phyloP scores from a whole-genome alignment of 2,888 invertebrate species.

The Creontiades dilutus region DNA sequence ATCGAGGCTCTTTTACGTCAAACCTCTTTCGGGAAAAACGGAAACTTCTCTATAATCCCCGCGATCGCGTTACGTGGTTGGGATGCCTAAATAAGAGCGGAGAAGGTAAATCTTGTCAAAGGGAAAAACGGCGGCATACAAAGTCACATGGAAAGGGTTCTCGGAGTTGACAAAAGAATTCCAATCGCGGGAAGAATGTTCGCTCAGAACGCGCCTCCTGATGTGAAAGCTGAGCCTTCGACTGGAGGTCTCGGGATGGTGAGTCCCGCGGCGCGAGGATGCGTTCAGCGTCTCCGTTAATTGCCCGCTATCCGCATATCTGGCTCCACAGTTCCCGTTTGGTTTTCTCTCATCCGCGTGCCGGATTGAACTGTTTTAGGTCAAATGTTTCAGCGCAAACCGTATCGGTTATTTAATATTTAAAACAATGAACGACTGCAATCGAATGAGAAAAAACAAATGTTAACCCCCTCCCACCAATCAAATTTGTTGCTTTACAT shows the following conservation, averaged over 20 bases:
- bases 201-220: not conserved
- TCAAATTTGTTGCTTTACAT: no score
- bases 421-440: no score
- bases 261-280: constrained; percentile 9
- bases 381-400: not conserved
- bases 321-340: not conserved
- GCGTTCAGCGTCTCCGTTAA: constrained; percentile 13
- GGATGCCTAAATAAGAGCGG: constrained; percentile 25
- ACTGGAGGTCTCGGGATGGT: not conserved
- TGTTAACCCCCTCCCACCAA: no score
- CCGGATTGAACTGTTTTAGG: constrained; percentile 13
- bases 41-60: constrained; percentile 38
- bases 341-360: not conserved
- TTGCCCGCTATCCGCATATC: constrained; percentile 28
- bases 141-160: not conserved
- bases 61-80: constrained; percentile 37
- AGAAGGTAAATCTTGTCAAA: constrained; percentile 32
- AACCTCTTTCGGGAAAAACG: not conserved
- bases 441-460: no score
- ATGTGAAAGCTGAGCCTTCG: constrained; percentile 12
- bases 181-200: constrained; percentile 36
- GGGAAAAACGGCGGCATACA: constrained; percentile 31
- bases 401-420: not conserved
- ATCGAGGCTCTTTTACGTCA: not conserved
- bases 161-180: constrained; percentile 35